A percentile compares a stretch with the other conserved stretches of the same genome.
These are phyloP conservation scores for Drosophila santomea DNA, from an alignment of 1,140 invertebrate species.

Conservation along the genomic window DNA sequence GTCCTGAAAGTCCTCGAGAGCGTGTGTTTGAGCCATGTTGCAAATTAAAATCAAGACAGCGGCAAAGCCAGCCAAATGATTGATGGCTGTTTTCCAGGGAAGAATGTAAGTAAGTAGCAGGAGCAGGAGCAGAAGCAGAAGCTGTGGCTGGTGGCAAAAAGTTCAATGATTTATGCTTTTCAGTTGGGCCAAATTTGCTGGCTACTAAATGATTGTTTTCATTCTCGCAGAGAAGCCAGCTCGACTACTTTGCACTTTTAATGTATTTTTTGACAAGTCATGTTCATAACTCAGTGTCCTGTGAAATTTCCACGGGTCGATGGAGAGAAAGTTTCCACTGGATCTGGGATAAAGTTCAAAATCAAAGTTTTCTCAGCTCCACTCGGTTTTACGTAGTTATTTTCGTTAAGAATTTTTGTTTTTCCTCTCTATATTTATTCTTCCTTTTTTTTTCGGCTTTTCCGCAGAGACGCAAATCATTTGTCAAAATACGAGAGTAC, in stretches of 20 bases:
- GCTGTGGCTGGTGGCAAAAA: constrained; percentile 40
- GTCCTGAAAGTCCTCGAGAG: constrained; percentile 14
- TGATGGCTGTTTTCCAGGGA: constrained; percentile 63
- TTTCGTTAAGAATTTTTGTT: constrained; percentile 37
- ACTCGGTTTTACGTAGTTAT: constrained; percentile 60
- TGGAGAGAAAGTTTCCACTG: constrained; percentile 33
- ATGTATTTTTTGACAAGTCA: constrained; percentile 82
- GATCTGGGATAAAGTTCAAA: constrained; percentile 66
- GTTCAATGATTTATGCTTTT: constrained; percentile 82
- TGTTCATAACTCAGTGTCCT: constrained; percentile 82
- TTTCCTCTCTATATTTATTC: constrained; percentile 33
- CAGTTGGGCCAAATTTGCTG: constrained; percentile 57
- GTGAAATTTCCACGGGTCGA: constrained; percentile 61
- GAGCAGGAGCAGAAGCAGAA: background rate
- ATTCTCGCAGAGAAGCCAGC: constrained; percentile 24
- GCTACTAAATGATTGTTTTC: constrained; percentile 80
- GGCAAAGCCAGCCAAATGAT: constrained; percentile 65
- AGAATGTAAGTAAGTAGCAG: background rate
- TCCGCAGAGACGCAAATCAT: constrained; percentile 66
- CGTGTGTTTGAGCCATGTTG: constrained; percentile 49
- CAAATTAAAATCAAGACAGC: constrained; percentile 81
- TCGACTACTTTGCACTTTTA: constrained; percentile 78
- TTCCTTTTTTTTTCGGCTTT: constrained; percentile 59
- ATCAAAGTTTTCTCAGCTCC: constrained; percentile 70
- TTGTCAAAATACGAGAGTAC: constrained; percentile 75